Evolutionary conservation across 2,888 invertebrate genomes (phyloP).

Genomic region (Atethmia centrago): DNA sequence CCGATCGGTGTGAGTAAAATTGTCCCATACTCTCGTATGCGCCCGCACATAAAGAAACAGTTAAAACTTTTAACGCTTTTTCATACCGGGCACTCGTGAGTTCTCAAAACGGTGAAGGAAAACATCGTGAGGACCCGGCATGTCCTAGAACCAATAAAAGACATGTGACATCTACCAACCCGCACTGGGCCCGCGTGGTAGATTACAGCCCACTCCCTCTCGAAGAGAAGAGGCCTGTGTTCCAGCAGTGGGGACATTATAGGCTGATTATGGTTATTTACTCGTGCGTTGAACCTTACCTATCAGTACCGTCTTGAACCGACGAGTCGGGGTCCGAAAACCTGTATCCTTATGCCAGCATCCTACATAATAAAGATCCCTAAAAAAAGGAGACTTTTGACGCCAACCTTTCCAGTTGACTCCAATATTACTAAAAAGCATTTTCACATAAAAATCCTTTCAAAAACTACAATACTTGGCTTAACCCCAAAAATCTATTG

Average conservation of each 20-base stretch:
- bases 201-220: too few relatives aligned
- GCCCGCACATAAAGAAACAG: neutral
- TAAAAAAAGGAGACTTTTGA: neutral
- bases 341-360: neutral
- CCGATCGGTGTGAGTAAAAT: neutral
- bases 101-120: too few relatives aligned
- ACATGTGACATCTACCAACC: too few relatives aligned
- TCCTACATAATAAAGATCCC: neutral
- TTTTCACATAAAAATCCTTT: neutral
- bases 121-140: too few relatives aligned
- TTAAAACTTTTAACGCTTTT: neutral
- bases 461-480: constrained; percentile 45
- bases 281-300: neutral
- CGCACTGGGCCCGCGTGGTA: too few relatives aligned
- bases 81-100: neutral
- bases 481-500: constrained; percentile 45
- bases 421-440: neutral
- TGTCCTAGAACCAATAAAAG: too few relatives aligned
- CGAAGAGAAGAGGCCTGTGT: too few relatives aligned
- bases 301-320: neutral
- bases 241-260: too few relatives aligned
- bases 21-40: neutral
- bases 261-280: too few relatives aligned
- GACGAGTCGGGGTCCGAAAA: neutral
- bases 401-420: neutral